Conservation (phyloP, 2,113 vertebrate species). For the Centrocercus urophasianus region DNA sequence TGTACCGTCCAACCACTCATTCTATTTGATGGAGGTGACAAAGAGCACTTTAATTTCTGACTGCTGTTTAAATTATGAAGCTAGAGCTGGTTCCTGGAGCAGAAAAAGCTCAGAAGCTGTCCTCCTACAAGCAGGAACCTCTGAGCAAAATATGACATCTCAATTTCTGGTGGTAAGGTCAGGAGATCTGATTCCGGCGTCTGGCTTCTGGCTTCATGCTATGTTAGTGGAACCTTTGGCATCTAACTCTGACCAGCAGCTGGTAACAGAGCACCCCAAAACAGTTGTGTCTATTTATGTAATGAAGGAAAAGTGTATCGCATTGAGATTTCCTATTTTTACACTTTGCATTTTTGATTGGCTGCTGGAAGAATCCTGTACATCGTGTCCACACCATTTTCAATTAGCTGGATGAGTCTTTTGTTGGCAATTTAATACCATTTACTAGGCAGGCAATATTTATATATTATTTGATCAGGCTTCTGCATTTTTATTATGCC, state of each 20-base stretch:
- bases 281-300: slow-evolving; percentile 22
- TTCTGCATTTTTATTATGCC: rapidly evolving
- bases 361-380: neutral
- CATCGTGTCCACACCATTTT: neutral
- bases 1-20: neutral
- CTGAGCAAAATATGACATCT: neutral
- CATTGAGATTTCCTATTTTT: slow-evolving; percentile 46
- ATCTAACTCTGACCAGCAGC: neutral
- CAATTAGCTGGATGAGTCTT: neutral
- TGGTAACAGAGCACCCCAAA: slow-evolving; percentile 27
- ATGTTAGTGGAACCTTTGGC: neutral
- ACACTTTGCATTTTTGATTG: neutral
- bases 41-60: neutral
- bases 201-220: slow-evolving; percentile 10
- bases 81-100: neutral
- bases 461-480: neutral
- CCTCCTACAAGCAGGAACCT: neutral
- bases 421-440: neutral
- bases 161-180: neutral
- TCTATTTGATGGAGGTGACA: rapidly evolving
- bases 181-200: slow-evolving; percentile 9
- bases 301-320: neutral
- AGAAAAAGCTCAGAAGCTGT: neutral
- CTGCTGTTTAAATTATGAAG: neutral
- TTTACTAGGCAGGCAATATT: neutral